Evolutionary conservation across 2,888 invertebrate species (phyloP).

Genomic region (Andrena marginata): DNA sequence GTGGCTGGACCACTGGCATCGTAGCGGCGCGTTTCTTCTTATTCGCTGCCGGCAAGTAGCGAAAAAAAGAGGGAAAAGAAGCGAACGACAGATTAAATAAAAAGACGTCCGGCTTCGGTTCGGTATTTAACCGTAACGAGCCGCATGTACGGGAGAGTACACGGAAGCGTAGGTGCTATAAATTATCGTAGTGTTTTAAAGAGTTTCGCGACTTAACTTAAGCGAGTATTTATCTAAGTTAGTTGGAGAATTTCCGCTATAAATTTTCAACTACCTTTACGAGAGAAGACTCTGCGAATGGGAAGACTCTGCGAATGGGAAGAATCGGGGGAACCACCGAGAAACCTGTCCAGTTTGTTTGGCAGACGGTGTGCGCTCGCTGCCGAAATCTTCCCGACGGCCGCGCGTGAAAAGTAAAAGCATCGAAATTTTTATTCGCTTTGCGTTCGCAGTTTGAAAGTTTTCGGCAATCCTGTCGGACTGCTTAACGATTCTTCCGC

Average conservation of each 20-base stretch:
- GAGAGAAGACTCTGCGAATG: constrained; percentile 1
- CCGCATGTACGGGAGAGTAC: constrained; percentile 5
- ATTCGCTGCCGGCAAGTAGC: background rate
- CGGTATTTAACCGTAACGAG: background rate
- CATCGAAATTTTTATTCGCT: constrained; percentile 30
- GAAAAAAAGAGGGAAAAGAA: too few species aligned
- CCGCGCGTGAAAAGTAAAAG: constrained; percentile 5
- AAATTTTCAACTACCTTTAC: background rate
- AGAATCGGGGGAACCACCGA: too few species aligned
- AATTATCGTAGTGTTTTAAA: constrained; percentile 6
- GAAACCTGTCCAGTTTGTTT: background rate
- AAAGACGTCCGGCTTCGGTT: background rate
- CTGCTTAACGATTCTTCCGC: constrained; percentile 5
- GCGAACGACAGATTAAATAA: background rate
- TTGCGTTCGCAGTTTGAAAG: constrained; percentile 27
- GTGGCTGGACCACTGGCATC: constrained; percentile 57
- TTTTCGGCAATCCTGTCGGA: constrained; percentile 15
- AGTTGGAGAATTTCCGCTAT: background rate
- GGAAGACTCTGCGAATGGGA: constrained; percentile 1
- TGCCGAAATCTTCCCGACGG: background rate
- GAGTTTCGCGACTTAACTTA: constrained; percentile 15
- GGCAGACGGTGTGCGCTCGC: background rate
- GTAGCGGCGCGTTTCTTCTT: background rate
- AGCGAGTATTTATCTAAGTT: constrained; percentile 8
- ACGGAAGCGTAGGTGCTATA: background rate